Conservation (phyloP, 2,797 vertebrate genomes). For the Phataginus tricuspis region DNA sequence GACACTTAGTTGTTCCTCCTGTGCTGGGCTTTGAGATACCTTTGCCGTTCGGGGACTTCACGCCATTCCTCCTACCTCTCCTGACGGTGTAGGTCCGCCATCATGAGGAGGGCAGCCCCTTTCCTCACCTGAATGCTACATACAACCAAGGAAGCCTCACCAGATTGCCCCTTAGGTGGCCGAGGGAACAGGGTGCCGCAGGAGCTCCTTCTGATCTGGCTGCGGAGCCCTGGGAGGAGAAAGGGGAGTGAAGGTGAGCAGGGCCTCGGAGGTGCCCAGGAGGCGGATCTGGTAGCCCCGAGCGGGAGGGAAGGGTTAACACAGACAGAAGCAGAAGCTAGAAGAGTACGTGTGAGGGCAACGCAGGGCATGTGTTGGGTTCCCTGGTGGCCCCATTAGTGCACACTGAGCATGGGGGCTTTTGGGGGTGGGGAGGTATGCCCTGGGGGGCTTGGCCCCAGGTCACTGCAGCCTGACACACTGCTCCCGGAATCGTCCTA, state of each 20-base stretch:
- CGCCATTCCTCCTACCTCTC: background rate
- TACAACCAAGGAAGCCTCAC: background rate
- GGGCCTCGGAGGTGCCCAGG: background rate
- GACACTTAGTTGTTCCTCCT: background rate
- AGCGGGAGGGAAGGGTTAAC: background rate
- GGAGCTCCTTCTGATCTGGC: background rate
- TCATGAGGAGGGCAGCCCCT: background rate
- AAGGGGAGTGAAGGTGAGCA: background rate
- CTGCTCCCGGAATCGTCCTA: slow-evolving; percentile 26
- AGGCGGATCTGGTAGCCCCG: background rate
- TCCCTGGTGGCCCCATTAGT: background rate
- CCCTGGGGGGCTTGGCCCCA: background rate
- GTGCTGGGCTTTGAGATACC: background rate
- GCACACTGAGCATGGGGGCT: background rate
- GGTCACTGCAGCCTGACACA: background rate
- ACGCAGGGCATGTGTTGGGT: background rate
- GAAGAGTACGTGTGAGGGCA: rapidly evolving
- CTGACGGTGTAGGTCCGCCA: background rate
- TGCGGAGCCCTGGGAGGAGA: background rate
- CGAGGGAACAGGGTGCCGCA: too few relatives aligned
- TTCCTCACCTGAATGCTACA: background rate
- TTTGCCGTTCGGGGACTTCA: background rate
- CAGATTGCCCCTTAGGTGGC: background rate
- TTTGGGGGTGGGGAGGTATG: background rate
- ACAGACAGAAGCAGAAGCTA: background rate